phyloP scores from a whole-genome alignment of 2,888 invertebrate species.

The Dione juno region DNA sequence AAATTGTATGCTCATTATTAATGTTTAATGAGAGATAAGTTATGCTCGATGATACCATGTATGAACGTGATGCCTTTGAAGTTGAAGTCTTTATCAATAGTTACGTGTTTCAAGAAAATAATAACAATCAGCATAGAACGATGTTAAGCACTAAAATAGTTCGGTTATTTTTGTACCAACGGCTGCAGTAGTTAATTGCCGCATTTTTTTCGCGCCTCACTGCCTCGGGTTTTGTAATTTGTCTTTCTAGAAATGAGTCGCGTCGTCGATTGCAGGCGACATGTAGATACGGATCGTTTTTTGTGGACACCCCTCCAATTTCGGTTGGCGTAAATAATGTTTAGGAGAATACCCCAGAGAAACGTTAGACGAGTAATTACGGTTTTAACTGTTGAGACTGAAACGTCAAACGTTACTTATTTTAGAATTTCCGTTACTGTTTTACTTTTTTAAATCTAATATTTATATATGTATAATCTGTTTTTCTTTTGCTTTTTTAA shows the following conservation, averaged over 20 bases:
- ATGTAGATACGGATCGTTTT: conserved; percentile 72
- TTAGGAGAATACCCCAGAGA: conserved; percentile 78
- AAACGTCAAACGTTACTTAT: conserved; percentile 78
- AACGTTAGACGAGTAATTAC: conserved; percentile 82
- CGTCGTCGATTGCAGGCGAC: conserved; percentile 80
- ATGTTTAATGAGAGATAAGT: conserved; percentile 51
- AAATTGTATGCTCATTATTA: conserved; percentile 56
- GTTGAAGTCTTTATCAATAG: conserved; percentile 31
- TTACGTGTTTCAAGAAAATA: conserved; percentile 21
- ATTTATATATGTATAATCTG: no score
- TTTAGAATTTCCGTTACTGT: conserved; percentile 60
- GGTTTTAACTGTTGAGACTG: conserved; percentile 79
- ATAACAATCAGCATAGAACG: conserved; percentile 37
- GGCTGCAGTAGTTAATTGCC: conserved; percentile 76
- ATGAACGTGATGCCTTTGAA: conserved; percentile 44
- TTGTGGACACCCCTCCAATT: conserved; percentile 72
- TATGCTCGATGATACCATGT: conserved; percentile 40
- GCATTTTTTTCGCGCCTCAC: conserved; percentile 77
- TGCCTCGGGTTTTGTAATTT: conserved; percentile 80
- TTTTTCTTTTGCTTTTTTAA: no score
- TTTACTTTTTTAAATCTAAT: conserved; percentile 19
- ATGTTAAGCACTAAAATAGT: conserved; percentile 63
- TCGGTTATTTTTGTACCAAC: conserved; percentile 67
- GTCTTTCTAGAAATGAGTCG: conserved; percentile 83
- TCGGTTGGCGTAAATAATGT: conserved; percentile 79